A percentile compares a stretch with the other conserved stretches of the same genome.
Evolutionary conservation across 2,113 vertebrate genomes (phyloP).

Genomic region (Lepus americanus): DNA sequence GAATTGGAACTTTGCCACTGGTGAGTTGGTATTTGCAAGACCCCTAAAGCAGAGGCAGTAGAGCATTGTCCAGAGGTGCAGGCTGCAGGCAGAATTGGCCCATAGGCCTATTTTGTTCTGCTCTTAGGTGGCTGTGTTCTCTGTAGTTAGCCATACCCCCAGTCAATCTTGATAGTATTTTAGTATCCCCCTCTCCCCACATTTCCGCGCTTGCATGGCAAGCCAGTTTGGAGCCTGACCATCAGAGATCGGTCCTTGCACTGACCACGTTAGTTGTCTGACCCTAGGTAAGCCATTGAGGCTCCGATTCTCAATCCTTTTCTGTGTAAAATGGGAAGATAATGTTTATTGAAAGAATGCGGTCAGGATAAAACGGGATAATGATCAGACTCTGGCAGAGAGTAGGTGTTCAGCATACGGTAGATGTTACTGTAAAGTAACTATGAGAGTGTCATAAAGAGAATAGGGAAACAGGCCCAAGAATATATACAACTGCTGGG

Average conservation of each 20-base stretch:
- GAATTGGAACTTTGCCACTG: background rate
- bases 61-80: background rate
- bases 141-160: background rate
- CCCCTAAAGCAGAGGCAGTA: background rate
- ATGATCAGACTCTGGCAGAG: background rate
- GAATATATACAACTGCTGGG: background rate
- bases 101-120: background rate
- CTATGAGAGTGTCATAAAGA: background rate
- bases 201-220: background rate
- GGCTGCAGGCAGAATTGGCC: background rate
- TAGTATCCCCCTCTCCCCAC: background rate
- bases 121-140: background rate
- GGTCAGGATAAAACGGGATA: background rate
- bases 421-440: background rate
- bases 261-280: background rate
- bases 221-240: background rate
- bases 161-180: background rate
- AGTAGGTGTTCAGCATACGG: background rate
- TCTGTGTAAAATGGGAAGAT: conserved; percentile 38
- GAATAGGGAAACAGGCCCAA: background rate
- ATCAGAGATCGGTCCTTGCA: background rate
- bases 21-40: background rate
- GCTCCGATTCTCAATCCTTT: background rate
- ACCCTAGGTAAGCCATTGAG: background rate
- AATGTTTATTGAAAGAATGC: background rate